Evolutionary conservation across 2,113 vertebrate genomes (phyloP), one percentile per base, ranked within the genome.

Genomic region (Stercorarius parasiticus): DNA sequence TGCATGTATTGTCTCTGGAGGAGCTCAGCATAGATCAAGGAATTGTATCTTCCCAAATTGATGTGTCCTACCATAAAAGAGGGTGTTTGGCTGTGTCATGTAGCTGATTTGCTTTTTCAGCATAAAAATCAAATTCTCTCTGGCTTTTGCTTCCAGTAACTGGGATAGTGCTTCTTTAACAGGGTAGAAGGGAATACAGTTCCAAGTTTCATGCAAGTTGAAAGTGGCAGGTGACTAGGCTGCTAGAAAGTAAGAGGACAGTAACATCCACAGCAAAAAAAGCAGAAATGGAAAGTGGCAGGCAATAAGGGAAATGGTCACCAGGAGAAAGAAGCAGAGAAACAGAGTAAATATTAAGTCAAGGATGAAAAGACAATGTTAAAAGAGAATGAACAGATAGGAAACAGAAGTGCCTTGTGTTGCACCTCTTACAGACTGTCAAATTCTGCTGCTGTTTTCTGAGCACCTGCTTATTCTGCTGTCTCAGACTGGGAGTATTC

Each of bases 201-300:
- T 43, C 42, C 38, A 96, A 77, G 87, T 89, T 96, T 82, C 55
- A 56, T 89, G 34, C 21, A 42, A 29, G 79, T 21, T 64, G 53
- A 64, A 77, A 95, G 86, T 4, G 83, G 62, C 91, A 65, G 96
- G 96, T 95, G 79, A 92, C 59, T 43, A 55, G 84, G 34, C 94
- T 96, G 96, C 96, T 97, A 87, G 70, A 82, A 50, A 79, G 52
- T 30, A 71, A 56, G 62, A 43, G 25, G 36, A 47, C 65, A 29
- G 32, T 10, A 29, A n/a, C n/a, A n/a, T 23, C 17, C 30, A 29
- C 18, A 40, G 27, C 13, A 49, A n/a, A 38, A 34, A 30, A n/a
- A 17, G 34, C 40, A 72, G 61, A 50, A 47, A 59, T 27, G 23
- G 36, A 73, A 64, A 34, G 15, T 26, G 80, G 42, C 34, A 32